A percentile compares a stretch with the other conserved stretches of the same genome.
phyloP scores from a whole-genome alignment of 2,797 vertebrate species.

The Heteromormyrus szaboi region DNA sequence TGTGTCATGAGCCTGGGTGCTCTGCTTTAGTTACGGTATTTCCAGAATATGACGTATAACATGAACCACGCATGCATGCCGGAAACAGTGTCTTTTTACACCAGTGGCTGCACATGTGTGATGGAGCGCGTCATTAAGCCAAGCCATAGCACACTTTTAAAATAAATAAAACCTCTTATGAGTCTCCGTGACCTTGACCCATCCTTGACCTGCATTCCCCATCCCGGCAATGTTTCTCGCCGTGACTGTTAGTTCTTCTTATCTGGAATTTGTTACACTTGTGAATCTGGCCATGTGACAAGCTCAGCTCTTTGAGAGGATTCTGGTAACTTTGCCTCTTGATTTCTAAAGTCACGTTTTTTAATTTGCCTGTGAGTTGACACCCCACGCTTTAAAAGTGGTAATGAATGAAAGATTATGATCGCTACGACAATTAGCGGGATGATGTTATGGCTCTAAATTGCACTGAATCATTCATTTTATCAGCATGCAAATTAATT shows the following conservation, averaged over 20 bases:
- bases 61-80: background rate
- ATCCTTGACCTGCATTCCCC: background rate
- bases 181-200: background rate
- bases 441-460: background rate
- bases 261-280: background rate
- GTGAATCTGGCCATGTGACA: background rate
- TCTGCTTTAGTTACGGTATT: background rate
- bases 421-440: background rate
- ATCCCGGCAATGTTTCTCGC: background rate
- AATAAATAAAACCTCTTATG: background rate
- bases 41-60: background rate
- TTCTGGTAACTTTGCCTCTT: background rate
- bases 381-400: background rate
- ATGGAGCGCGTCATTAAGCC: background rate
- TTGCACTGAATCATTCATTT: background rate
- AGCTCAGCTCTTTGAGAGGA: background rate
- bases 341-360: background rate
- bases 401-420: background rate
- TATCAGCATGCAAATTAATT: background rate
- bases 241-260: background rate
- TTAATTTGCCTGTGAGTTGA: background rate
- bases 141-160: background rate
- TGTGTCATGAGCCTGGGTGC: background rate
- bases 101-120: background rate
- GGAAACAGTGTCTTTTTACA: background rate